These are phyloP conservation scores for Drosophila stalkeri DNA, from an alignment of 2,888 invertebrate species.

Conservation along the genomic window DNA sequence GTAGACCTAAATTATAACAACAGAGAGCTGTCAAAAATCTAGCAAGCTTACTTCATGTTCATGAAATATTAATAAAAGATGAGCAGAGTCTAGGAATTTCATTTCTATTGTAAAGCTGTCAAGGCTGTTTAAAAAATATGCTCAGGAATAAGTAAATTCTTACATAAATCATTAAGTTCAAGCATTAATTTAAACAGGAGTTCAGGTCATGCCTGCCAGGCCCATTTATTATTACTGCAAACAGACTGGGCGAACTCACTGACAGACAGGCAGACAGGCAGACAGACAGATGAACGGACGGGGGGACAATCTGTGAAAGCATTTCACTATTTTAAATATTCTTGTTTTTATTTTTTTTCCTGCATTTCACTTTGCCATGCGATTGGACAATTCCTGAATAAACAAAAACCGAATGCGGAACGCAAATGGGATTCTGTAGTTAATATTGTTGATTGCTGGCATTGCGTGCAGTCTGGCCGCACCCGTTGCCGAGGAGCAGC, in stretches of 20 bases:
- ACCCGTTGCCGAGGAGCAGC: conserved; percentile 63
- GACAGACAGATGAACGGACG: neutral
- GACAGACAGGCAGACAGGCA: neutral
- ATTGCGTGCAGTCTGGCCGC: conserved; percentile 72
- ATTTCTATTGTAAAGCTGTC: neutral
- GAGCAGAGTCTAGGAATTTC: neutral
- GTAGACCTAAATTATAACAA: neutral
- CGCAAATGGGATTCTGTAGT: conserved; percentile 43
- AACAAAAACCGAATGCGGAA: neutral
- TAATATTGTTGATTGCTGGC: conserved; percentile 68
- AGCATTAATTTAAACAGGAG: neutral
- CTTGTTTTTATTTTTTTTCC: conserved; percentile 3
- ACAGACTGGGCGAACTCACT: neutral
- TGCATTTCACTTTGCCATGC: conserved; percentile 3
- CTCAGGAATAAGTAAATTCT: neutral
- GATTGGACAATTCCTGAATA: conserved; percentile 35
- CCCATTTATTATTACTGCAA: conserved; percentile 9
- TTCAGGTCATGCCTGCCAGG: neutral
- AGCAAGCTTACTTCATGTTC: neutral
- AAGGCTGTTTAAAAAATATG: neutral
- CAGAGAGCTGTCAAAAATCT: neutral
- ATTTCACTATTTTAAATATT: conserved; percentile 1
- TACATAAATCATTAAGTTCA: conserved; percentile 4
- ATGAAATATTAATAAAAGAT: conserved; percentile 5
- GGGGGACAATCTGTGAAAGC: neutral